Conservation (phyloP, 2,797 vertebrate genomes). For the Notoglanidium macrostoma region DNA sequence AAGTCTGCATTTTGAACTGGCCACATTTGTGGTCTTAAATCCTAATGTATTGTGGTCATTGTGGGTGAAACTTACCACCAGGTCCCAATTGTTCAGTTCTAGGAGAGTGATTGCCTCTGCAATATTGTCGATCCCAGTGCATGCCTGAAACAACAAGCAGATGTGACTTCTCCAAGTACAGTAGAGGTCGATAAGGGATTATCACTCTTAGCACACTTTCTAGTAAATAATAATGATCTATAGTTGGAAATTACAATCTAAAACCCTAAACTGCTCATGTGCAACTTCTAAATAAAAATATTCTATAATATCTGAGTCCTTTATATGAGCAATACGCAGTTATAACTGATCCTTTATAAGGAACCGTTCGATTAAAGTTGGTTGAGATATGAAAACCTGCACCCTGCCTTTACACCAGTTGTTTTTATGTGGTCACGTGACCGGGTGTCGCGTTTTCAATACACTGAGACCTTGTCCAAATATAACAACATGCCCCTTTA, state of each 20-base stretch:
- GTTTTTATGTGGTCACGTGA: slow-evolving; percentile 26
- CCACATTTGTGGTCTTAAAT: not conserved
- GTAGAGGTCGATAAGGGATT: not conserved
- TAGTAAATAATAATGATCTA: not conserved
- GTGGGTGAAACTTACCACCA: slow-evolving; percentile 89
- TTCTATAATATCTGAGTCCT: not conserved
- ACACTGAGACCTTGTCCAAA: not conserved
- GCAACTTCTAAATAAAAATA: not conserved
- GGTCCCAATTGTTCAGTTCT: slow-evolving; percentile 99
- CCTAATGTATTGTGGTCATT: not conserved
- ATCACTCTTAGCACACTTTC: not conserved
- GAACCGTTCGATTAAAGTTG: not conserved
- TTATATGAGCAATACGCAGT: no score
- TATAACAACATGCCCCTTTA: not conserved
- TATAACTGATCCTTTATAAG: not conserved
- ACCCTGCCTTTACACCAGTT: slow-evolving; percentile 4
- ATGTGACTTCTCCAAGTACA: slow-evolving; percentile 19
- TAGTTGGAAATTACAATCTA: not conserved
- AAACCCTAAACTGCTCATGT: not conserved
- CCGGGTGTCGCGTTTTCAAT: not conserved
- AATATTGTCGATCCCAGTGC: slow-evolving; percentile 99
- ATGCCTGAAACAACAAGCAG: slow-evolving; percentile 81
- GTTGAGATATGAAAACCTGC: not conserved
- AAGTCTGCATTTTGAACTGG: not conserved
- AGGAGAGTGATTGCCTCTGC: slow-evolving; percentile 98